Conservation (phyloP, 2,797 vertebrate species). For the Zenarchopterus dispar region DNA sequence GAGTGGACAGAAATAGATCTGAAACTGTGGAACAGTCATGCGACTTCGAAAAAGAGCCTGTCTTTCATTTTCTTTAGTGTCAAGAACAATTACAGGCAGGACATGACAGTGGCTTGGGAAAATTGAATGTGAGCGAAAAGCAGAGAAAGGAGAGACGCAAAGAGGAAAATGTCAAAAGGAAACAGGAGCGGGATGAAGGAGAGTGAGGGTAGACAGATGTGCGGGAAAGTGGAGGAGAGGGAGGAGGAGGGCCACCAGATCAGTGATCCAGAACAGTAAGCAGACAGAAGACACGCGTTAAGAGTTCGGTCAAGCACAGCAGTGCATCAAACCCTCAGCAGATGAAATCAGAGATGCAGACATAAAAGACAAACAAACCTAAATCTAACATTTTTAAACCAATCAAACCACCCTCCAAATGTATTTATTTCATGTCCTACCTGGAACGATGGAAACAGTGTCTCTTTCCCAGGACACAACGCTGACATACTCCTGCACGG, state of each 20-base stretch:
- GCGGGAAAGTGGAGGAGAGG: constrained; percentile 30
- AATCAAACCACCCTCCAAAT: constrained; percentile 10
- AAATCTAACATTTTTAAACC: constrained; percentile 26
- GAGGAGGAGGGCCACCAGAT: constrained; percentile 42
- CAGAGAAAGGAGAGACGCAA: constrained; percentile 21
- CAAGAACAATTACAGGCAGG: constrained; percentile 46
- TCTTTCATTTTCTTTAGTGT: constrained; percentile 48
- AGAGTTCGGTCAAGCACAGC: constrained; percentile 68
- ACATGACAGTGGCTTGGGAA: constrained; percentile 22
- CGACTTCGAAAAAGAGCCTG: constrained; percentile 39
- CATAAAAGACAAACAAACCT: constrained; percentile 28
- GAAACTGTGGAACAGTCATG: constrained; percentile 49
- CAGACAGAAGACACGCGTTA: constrained; percentile 76
- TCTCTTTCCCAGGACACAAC: constrained; percentile 99
- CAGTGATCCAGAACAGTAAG: constrained; percentile 79
- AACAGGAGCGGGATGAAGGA: constrained; percentile 20
- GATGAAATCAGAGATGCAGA: constrained; percentile 28
- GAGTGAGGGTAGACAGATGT: constrained; percentile 19
- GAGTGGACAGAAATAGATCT: constrained; percentile 65
- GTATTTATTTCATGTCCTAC: constrained; percentile 75
- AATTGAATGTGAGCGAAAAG: constrained; percentile 26
- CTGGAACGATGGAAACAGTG: constrained; percentile 96
- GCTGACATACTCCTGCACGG: constrained; percentile 98
- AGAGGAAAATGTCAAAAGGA: constrained; percentile 34
- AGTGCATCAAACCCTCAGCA: constrained; percentile 39